Percentiles rank a stretch among this genome's conserved stretches.
Conservation (phyloP, 2,797 vertebrate species). For the Smutsia gigantea region DNA sequence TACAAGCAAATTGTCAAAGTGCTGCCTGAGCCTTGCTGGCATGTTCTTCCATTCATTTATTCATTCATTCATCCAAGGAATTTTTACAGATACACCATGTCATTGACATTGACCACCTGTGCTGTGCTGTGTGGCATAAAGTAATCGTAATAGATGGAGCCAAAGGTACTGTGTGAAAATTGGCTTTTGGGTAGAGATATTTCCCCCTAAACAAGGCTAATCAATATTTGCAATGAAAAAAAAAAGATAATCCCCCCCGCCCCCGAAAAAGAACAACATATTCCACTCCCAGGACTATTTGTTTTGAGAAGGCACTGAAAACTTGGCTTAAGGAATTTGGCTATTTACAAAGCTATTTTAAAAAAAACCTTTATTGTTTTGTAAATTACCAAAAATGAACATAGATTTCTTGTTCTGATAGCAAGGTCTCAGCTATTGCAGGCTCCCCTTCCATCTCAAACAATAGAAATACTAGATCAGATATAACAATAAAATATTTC, state of each 20-base stretch:
- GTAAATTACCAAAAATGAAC: neutral
- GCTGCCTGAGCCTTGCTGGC: constrained; percentile 30
- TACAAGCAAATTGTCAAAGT: neutral
- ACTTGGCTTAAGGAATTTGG: neutral
- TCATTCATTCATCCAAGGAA: constrained; percentile 76
- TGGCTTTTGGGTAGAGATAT: constrained; percentile 2
- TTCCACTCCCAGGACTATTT: constrained; percentile 10
- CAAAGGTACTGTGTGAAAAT: neutral
- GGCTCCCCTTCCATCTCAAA: neutral
- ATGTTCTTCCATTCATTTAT: constrained; percentile 61
- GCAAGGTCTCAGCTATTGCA: neutral
- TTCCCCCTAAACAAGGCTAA: constrained; percentile 3
- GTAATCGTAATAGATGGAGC: constrained; percentile 49
- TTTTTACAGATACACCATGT: constrained; percentile 62
- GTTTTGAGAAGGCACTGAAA: neutral
- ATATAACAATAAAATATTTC: neutral
- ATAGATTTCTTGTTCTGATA: constrained; percentile 6
- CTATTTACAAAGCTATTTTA: constrained; percentile 21
- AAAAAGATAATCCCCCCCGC: neutral
- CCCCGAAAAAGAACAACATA: neutral
- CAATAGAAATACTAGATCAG: neutral
- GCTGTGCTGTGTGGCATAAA: constrained; percentile 53
- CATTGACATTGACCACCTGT: constrained; percentile 63
- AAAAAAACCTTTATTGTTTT: constrained; percentile 1
- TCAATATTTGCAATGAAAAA: constrained; percentile 8